Evolutionary conservation across 1,140 invertebrate species (phyloP).

Genomic region (Papilio aristodemus): DNA sequence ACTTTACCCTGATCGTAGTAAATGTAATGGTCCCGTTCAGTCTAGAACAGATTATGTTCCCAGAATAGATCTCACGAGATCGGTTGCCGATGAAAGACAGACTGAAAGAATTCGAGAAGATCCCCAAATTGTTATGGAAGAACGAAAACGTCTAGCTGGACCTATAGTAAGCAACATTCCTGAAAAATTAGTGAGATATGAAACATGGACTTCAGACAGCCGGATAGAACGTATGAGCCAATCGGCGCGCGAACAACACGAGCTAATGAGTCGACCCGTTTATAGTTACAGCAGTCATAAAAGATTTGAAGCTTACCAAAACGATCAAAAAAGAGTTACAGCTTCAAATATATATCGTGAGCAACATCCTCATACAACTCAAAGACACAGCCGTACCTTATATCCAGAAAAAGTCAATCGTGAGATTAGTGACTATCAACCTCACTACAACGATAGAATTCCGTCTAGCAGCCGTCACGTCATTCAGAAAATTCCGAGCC

Average conservation of each 20-base stretch:
- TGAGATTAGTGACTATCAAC: constrained; percentile 56
- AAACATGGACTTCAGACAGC: constrained; percentile 72
- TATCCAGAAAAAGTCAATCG: constrained; percentile 53
- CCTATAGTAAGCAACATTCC: constrained; percentile 75
- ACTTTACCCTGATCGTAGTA: constrained; percentile 55
- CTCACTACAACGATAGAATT: constrained; percentile 64
- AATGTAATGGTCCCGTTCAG: constrained; percentile 54
- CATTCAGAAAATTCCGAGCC: constrained; percentile 70
- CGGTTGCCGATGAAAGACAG: constrained; percentile 58
- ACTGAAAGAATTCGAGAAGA: constrained; percentile 67
- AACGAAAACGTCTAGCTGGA: constrained; percentile 68
- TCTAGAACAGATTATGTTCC: constrained; percentile 68
- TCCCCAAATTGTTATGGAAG: constrained; percentile 66
- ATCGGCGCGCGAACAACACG: constrained; percentile 66
- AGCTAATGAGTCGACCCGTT: constrained; percentile 70
- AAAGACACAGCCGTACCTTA: constrained; percentile 54
- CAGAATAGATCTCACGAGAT: constrained; percentile 76
- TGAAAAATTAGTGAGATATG: constrained; percentile 74
- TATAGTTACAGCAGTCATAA: constrained; percentile 74
- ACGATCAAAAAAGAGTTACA: constrained; percentile 60
- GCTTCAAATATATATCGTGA: constrained; percentile 55
- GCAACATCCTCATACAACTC: constrained; percentile 51
- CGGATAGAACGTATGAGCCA: constrained; percentile 68
- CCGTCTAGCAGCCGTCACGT: constrained; percentile 70
- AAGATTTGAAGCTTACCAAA: constrained; percentile 68